phyloP scores from a whole-genome alignment of 2,888 invertebrate genomes.

The Dione vanillae region DNA sequence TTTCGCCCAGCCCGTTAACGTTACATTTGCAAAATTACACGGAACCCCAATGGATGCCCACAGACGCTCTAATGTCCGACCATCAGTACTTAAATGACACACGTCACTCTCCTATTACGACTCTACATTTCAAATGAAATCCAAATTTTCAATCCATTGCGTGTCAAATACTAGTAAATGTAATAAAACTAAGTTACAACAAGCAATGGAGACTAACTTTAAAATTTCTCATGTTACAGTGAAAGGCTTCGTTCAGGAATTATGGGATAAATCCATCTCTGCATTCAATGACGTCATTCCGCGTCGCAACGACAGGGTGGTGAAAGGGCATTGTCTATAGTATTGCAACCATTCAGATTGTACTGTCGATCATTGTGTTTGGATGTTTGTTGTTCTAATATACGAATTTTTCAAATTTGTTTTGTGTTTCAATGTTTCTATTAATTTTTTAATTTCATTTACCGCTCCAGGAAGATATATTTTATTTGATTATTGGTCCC shows the following conservation, averaged over 20 bases:
- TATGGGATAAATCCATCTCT: conserved; percentile 81
- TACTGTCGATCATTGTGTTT: conserved; percentile 35
- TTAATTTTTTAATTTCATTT: too few relatives aligned
- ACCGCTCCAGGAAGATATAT: too few relatives aligned
- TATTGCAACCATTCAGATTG: conserved; percentile 42
- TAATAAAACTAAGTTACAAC: not conserved
- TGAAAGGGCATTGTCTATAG: conserved; percentile 72
- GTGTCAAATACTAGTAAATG: not conserved
- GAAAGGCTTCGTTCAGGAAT: conserved; percentile 70
- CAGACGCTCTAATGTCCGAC: conserved; percentile 82
- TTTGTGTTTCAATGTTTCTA: too few relatives aligned
- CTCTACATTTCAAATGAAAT: conserved; percentile 42
- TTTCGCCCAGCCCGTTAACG: conserved; percentile 64
- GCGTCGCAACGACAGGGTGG: conserved; percentile 77
- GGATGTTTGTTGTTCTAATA: conserved; percentile 24
- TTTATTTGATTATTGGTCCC: too few relatives aligned
- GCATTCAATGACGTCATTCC: conserved; percentile 79
- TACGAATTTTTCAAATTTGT: not conserved
- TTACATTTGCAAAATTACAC: conserved; percentile 77
- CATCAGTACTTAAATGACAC: conserved; percentile 81
- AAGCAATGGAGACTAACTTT: conserved; percentile 55
- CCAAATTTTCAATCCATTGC: conserved; percentile 53
- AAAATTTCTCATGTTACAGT: conserved; percentile 48
- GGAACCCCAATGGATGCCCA: conserved; percentile 73
- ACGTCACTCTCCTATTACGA: conserved; percentile 78